These are phyloP conservation scores for Pteronotus mesoamericanus DNA, from an alignment of 2,797 vertebrate species.

Conservation along the genomic window DNA sequence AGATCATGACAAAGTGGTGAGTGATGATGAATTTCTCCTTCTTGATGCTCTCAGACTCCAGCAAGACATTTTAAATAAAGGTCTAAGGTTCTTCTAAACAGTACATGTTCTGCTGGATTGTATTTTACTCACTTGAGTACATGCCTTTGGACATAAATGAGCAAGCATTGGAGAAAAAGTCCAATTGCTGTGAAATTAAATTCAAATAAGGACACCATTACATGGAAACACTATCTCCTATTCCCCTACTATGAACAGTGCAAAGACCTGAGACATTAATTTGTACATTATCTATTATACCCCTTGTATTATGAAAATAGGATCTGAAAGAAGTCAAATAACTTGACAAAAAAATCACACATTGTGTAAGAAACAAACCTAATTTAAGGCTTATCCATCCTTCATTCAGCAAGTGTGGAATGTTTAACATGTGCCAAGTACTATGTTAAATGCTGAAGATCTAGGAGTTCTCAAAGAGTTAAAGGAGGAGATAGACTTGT, in stretches of 20 bases:
- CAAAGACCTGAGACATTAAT: neutral
- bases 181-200: neutral
- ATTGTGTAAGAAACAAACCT: neutral
- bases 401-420: neutral
- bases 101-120: neutral
- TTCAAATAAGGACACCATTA: neutral
- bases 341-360: neutral
- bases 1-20: neutral
- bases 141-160: neutral
- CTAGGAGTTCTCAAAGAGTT: neutral
- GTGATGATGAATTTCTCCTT: neutral
- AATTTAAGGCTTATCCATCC: neutral
- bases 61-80: conserved; percentile 9
- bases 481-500: neutral
- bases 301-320: neutral
- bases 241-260: neutral
- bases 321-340: neutral
- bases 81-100: neutral
- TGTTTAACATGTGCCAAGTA: neutral
- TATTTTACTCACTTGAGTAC: neutral
- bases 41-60: neutral
- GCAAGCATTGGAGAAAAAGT: neutral
- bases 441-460: neutral
- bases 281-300: neutral
- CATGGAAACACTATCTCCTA: neutral